phyloP scores from a whole-genome alignment of 2,113 vertebrate species.

The Corythaeola cristata region DNA sequence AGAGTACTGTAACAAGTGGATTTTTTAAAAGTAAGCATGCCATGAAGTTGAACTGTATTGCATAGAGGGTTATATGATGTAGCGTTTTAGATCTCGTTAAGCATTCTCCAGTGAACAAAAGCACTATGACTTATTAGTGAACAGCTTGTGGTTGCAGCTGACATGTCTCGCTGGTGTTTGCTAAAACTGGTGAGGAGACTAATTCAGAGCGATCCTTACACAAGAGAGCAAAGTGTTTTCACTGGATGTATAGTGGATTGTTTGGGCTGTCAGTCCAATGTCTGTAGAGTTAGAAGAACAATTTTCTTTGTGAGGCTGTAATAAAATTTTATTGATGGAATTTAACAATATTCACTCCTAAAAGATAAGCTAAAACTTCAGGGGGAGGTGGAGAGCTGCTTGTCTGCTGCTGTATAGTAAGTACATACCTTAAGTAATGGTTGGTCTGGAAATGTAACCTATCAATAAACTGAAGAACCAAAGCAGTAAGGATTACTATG shows the following conservation, averaged over 20 bases:
- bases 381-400: neutral
- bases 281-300: neutral
- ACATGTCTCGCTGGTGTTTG: constrained; percentile 3
- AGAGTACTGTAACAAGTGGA: neutral
- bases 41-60: neutral
- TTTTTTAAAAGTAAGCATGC: neutral
- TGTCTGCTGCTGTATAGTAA: neutral
- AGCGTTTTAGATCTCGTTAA: neutral
- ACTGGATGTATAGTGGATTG: constrained; percentile 6
- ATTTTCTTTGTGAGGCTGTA: neutral
- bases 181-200: constrained; percentile 2
- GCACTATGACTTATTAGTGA: neutral
- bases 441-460: neutral
- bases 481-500: neutral
- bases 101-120: constrained; percentile 3
- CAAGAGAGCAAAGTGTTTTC: constrained; percentile 23
- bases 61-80: neutral
- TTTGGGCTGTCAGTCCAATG: neutral
- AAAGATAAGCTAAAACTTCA: neutral
- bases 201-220: neutral
- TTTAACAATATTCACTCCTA: neutral
- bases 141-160: constrained; percentile 36
- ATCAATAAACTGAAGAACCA: neutral
- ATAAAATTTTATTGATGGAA: neutral
- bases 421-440: neutral